Evolutionary conservation across 2,888 invertebrate genomes (phyloP).

Genomic region (Spodoptera littoralis): DNA sequence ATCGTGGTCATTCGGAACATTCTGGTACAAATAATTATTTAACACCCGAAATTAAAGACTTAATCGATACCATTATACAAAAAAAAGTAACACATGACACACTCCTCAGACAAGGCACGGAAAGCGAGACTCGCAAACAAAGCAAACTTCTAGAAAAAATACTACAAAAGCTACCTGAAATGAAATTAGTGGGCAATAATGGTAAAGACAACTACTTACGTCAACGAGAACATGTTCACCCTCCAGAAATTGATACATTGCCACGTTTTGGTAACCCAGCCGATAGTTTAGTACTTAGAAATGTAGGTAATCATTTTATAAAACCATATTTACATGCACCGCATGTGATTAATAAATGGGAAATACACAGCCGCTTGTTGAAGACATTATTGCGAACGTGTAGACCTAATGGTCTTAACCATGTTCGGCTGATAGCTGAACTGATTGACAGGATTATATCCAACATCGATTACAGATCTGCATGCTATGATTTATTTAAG

Average conservation of each 20-base stretch:
- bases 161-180: slow-evolving; percentile 43
- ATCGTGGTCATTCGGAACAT: slow-evolving; percentile 3
- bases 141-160: slow-evolving; percentile 43
- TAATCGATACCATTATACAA: slow-evolving; percentile 32
- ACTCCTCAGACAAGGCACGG: slow-evolving; percentile 28
- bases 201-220: slow-evolving; percentile 11
- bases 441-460: slow-evolving; percentile 36
- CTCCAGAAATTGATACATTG: slow-evolving; percentile 13
- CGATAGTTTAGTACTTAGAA: slow-evolving; percentile 14
- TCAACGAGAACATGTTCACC: slow-evolving; percentile 22
- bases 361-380: slow-evolving; percentile 26
- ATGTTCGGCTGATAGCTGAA: slow-evolving; percentile 15
- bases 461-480: slow-evolving; percentile 27
- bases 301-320: slow-evolving; percentile 13
- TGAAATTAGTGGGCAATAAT: slow-evolving; percentile 18
- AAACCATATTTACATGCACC: slow-evolving; percentile 29
- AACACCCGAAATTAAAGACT: slow-evolving; percentile 20
- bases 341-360: slow-evolving; percentile 25
- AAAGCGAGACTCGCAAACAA: slow-evolving; percentile 39
- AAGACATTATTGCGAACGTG: slow-evolving; percentile 12
- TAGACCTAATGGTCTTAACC: slow-evolving; percentile 31
- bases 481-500: slow-evolving; percentile 41
- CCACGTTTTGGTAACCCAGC: slow-evolving; percentile 11
- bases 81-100: slow-evolving; percentile 28
- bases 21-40: slow-evolving; percentile 8